Evolutionary conservation across 2,113 vertebrate genomes (phyloP).

Genomic region (Scomber colias): DNA sequence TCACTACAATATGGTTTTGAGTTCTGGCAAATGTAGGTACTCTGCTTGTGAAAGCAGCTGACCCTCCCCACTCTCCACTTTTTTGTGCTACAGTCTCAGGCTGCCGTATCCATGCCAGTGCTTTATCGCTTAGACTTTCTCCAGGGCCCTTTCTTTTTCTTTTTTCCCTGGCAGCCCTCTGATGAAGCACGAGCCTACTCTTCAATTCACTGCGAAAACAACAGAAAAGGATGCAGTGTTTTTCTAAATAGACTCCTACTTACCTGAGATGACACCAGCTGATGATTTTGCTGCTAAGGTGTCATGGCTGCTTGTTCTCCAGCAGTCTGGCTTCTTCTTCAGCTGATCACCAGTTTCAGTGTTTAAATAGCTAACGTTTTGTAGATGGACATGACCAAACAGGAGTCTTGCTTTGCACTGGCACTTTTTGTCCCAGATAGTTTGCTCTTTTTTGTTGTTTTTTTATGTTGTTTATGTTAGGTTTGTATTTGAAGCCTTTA

Average conservation of each 20-base stretch:
- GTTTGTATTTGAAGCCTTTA: too few relatives aligned
- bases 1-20: constrained; percentile 10
- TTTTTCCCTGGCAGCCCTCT: constrained; percentile 29
- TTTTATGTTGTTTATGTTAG: not conserved
- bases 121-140: constrained; percentile 40
- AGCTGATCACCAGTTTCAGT: constrained; percentile 6
- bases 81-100: constrained; percentile 22
- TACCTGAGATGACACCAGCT: constrained; percentile 44
- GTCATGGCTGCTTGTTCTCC: constrained; percentile 5
- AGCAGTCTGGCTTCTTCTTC: constrained; percentile 5
- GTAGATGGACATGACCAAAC: constrained; percentile 10
- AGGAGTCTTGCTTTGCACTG: not conserved
- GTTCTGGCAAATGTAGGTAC: constrained; percentile 1
- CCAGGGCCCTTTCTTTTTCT: constrained; percentile 32
- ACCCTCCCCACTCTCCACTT: constrained; percentile 9
- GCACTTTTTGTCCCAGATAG: not conserved
- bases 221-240: constrained; percentile 36
- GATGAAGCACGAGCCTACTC: constrained; percentile 37
- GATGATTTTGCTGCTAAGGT: constrained; percentile 1
- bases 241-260: constrained; percentile 53
- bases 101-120: constrained; percentile 31
- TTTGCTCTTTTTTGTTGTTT: not conserved
- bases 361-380: constrained; percentile 30
- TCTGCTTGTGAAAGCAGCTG: constrained; percentile 17
- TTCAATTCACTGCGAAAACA: constrained; percentile 56